Conservation (phyloP, 1,140 invertebrate species). For the Polypedilum pembai region DNA sequence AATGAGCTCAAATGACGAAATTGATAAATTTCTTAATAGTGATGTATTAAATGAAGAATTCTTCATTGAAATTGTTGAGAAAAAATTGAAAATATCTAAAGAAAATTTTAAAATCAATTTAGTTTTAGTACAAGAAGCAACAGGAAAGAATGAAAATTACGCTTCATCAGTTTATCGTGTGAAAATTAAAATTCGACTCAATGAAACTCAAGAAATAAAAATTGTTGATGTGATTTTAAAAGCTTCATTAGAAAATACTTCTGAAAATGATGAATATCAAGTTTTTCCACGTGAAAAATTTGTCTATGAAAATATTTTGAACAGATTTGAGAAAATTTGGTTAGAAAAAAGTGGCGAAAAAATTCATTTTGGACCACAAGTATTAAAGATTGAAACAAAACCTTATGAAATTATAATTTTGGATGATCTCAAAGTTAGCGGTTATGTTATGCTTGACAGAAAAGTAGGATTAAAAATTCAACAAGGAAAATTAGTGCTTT, state of each 20-base stretch:
- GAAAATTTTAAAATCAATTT: not conserved
- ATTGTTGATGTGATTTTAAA: constrained; percentile 31
- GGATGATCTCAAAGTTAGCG: constrained; percentile 45
- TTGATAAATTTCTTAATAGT: not conserved
- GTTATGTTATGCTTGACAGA: constrained; percentile 47
- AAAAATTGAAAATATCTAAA: not conserved
- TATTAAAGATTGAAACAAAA: constrained; percentile 27
- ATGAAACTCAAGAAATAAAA: not conserved
- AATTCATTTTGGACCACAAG: constrained; percentile 15
- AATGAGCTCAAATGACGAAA: not conserved
- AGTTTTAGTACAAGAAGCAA: constrained; percentile 26
- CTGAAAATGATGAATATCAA: constrained; percentile 31
- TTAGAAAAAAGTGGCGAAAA: not conserved
- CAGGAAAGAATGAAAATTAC: constrained; percentile 33
- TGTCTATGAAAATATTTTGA: constrained; percentile 30
- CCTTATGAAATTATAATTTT: constrained; percentile 44
- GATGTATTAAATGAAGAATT: not conserved
- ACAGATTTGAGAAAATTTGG: not conserved
- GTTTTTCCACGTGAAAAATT: constrained; percentile 30
- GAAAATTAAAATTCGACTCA: not conserved
- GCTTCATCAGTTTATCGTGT: constrained; percentile 30
- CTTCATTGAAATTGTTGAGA: not conserved
- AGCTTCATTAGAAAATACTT: constrained; percentile 28
- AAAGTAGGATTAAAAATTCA: constrained; percentile 45
- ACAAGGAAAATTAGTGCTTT: constrained; percentile 44